Conservation (phyloP, 2,113 vertebrate species). For the Gadus chalcogrammus region DNA sequence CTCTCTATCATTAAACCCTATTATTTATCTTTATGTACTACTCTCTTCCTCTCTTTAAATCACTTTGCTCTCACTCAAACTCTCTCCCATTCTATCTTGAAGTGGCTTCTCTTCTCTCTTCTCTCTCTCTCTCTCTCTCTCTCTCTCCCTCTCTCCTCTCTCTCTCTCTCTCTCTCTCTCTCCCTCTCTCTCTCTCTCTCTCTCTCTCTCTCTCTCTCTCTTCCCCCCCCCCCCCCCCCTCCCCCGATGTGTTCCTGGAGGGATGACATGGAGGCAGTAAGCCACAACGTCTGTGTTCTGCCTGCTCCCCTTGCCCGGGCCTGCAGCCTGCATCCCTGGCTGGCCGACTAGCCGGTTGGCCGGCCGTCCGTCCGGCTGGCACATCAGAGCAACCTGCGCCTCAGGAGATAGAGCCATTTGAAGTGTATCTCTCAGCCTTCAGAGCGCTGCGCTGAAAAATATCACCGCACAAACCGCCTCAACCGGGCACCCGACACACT, state of each 20-base stretch:
- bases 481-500: conserved; percentile 27
- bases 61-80: no score
- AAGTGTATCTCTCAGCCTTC: conserved; percentile 37
- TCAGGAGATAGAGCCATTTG: conserved; percentile 54
- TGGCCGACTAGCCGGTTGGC: no score
- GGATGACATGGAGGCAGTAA: conserved; percentile 48
- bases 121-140: no score
- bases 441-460: conserved; percentile 38
- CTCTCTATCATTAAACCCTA: background rate
- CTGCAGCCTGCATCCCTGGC: no score
- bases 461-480: conserved; percentile 47
- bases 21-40: no score
- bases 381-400: conserved; percentile 53
- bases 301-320: conserved; percentile 30
- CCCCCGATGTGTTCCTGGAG: conserved; percentile 35
- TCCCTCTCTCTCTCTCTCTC: no score
- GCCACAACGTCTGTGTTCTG: conserved; percentile 42
- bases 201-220: background rate
- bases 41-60: conserved; percentile 3
- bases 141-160: no score
- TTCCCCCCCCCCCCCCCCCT: conserved; percentile 11
- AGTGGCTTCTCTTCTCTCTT: no score
- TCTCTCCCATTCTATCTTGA: no score
- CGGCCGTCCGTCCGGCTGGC: conserved; percentile 23
- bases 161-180: no score